Conservation (phyloP, 2,113 vertebrate genomes). For the Pelvicachromis taeniatus region DNA sequence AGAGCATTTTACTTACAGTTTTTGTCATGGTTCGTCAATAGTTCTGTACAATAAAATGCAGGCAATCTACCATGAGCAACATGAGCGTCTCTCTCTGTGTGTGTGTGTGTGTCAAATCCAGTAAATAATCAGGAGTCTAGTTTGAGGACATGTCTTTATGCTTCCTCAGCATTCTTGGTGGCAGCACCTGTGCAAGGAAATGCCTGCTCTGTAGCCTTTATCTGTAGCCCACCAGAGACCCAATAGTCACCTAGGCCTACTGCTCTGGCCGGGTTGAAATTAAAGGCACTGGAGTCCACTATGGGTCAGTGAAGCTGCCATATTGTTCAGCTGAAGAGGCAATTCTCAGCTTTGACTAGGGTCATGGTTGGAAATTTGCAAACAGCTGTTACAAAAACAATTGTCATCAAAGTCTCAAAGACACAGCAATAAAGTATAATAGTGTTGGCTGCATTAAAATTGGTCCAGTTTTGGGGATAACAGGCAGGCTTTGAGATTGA, state of each 20-base stretch:
- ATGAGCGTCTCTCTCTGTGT: slow-evolving; percentile 10
- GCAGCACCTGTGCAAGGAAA: slow-evolving; percentile 47
- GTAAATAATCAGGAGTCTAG: slow-evolving; percentile 40
- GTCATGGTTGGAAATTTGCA: slow-evolving; percentile 32
- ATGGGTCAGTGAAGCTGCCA: slow-evolving; percentile 68
- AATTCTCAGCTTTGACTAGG: background rate
- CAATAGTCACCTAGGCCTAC: slow-evolving; percentile 42
- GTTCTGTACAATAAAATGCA: slow-evolving; percentile 60
- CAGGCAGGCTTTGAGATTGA: slow-evolving; percentile 47
- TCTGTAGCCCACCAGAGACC: slow-evolving; percentile 54
- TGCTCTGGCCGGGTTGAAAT: slow-evolving; percentile 56
- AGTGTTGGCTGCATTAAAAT: slow-evolving; percentile 67
- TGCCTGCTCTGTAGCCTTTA: slow-evolving; percentile 27
- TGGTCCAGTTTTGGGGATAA: slow-evolving; percentile 40
- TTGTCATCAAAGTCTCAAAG: background rate
- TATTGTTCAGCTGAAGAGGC: slow-evolving; percentile 28
- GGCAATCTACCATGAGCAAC: slow-evolving; percentile 25
- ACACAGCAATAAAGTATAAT: slow-evolving; percentile 43
- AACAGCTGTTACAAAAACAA: slow-evolving; percentile 34
- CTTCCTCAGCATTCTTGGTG: slow-evolving; percentile 23
- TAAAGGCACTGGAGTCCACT: slow-evolving; percentile 78
- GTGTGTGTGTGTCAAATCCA: slow-evolving; percentile 8
- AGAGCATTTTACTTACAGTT: slow-evolving; percentile 46
- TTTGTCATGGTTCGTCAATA: slow-evolving; percentile 27
- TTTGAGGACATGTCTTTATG: slow-evolving; percentile 20